A percentile compares a stretch with the other conserved stretches of the same genome.
Evolutionary conservation across 35 echinoderm and acorn worm genomes (phyloP).

Genomic region (Apostichopus parvimensis): DNA sequence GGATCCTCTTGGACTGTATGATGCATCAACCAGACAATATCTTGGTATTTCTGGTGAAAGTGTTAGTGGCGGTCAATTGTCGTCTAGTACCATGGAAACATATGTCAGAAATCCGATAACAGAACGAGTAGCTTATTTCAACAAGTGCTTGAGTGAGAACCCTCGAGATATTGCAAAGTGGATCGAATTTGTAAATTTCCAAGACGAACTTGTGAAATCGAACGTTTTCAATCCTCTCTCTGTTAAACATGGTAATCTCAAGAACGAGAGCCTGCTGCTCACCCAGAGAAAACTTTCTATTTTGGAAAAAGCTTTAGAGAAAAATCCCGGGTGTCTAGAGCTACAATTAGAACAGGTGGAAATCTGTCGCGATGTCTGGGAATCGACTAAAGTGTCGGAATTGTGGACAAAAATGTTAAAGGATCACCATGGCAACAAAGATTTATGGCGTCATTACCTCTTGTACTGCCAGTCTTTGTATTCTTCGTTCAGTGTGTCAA

Average conservation of each 20-base stretch:
- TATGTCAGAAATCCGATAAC: constrained; percentile 7
- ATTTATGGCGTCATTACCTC: constrained; percentile 79
- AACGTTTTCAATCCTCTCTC: constrained; percentile 1
- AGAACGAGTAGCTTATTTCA: constrained; percentile 57
- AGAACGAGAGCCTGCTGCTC: constrained; percentile 50
- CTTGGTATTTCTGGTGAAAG: constrained; percentile 3
- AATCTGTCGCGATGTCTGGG: constrained; percentile 77
- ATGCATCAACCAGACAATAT: constrained; percentile 67
- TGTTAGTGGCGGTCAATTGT: neutral
- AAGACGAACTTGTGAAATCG: constrained; percentile 60
- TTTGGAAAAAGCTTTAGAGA: constrained; percentile 79
- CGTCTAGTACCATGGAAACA: neutral
- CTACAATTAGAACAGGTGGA: constrained; percentile 84
- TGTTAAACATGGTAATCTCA: neutral
- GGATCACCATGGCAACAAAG: constrained; percentile 61
- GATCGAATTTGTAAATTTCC: constrained; percentile 89
- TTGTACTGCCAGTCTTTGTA: constrained; percentile 76
- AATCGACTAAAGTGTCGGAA: constrained; percentile 47
- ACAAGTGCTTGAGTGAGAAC: constrained; percentile 70
- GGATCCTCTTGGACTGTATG: constrained; percentile 73
- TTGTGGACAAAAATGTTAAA: constrained; percentile 81
- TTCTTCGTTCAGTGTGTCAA: constrained; percentile 72
- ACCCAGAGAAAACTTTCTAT: constrained; percentile 85
- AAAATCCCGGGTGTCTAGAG: constrained; percentile 67
- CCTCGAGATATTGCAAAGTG: constrained; percentile 76